Evolutionary conservation across 2,113 vertebrate genomes (phyloP).

Genomic region (Romanogobio albipinnatus): DNA sequence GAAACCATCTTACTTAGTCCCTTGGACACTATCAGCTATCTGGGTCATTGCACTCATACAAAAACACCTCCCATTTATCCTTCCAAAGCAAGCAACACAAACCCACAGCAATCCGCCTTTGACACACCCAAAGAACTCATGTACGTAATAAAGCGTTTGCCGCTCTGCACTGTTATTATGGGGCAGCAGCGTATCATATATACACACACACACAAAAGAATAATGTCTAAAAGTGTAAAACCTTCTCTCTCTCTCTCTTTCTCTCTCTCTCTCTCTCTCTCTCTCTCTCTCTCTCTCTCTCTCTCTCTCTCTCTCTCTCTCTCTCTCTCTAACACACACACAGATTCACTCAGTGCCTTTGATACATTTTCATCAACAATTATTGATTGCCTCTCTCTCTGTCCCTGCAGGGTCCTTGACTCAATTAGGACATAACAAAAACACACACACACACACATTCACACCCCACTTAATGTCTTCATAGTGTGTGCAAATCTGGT

Average conservation of each 20-base stretch:
- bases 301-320: not conserved
- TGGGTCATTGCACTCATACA: constrained; percentile 35
- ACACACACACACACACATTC: constrained; percentile 31
- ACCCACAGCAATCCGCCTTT: not conserved
- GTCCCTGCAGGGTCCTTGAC: constrained; percentile 41
- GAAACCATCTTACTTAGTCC: constrained; percentile 40
- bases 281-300: not conserved
- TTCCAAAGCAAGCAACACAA: not conserved
- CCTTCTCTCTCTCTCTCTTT: not conserved
- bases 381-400: constrained; percentile 40
- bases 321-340: constrained; percentile 14
- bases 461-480: constrained; percentile 40
- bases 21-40: constrained; percentile 35
- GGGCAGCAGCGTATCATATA: not conserved
- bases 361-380: constrained; percentile 49
- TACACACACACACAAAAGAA: too few species aligned
- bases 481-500: constrained; percentile 22
- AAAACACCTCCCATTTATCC: constrained; percentile 7
- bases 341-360: constrained; percentile 25
- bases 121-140: not conserved
- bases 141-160: not conserved
- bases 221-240: constrained; percentile 14
- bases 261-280: not conserved
- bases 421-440: constrained; percentile 43
- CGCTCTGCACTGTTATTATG: constrained; percentile 2